Conservation (phyloP, 2,888 invertebrate species). For the Melitaea athalia region DNA sequence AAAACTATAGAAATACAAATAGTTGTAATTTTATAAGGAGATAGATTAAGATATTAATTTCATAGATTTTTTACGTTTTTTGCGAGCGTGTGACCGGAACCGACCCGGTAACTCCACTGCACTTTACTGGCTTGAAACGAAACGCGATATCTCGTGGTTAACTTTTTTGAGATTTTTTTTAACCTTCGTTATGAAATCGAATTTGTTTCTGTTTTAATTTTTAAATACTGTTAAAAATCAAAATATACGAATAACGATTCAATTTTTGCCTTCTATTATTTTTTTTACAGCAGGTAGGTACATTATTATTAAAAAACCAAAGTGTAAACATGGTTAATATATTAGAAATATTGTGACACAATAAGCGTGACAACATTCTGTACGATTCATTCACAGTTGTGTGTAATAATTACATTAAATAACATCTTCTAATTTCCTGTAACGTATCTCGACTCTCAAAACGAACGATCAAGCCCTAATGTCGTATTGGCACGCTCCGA, state of each 20-base stretch:
- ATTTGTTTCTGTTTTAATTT: slow-evolving; percentile 1
- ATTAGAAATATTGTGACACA: not conserved
- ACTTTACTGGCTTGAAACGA: slow-evolving; percentile 43
- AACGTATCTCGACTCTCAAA: slow-evolving; percentile 21
- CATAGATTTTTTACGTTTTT: slow-evolving; percentile 36
- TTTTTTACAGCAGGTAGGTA: too few relatives aligned
- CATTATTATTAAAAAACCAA: too few relatives aligned
- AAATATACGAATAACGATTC: not conserved
- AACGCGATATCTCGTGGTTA: slow-evolving; percentile 44
- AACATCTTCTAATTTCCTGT: slow-evolving; percentile 18
- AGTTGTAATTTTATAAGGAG: not conserved
- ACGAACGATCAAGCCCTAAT: slow-evolving; percentile 36
- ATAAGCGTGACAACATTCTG: not conserved
- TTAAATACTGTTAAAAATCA: not conserved
- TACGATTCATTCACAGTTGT: not conserved
- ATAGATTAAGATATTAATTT: slow-evolving; percentile 9
- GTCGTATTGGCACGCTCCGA: slow-evolving; percentile 55
- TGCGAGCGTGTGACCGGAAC: slow-evolving; percentile 52
- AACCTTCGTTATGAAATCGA: slow-evolving; percentile 3
- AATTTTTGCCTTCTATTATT: too few relatives aligned
- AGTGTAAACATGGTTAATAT: not conserved
- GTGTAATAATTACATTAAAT: not conserved
- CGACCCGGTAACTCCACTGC: slow-evolving; percentile 37
- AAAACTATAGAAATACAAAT: not conserved
- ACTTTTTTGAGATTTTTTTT: slow-evolving; percentile 41